A percentile compares a stretch with the other conserved stretches of the same genome.
These are phyloP conservation scores for Epistrophella euchroma DNA, from an alignment of 2,888 invertebrate species.

Conservation along the genomic window DNA sequence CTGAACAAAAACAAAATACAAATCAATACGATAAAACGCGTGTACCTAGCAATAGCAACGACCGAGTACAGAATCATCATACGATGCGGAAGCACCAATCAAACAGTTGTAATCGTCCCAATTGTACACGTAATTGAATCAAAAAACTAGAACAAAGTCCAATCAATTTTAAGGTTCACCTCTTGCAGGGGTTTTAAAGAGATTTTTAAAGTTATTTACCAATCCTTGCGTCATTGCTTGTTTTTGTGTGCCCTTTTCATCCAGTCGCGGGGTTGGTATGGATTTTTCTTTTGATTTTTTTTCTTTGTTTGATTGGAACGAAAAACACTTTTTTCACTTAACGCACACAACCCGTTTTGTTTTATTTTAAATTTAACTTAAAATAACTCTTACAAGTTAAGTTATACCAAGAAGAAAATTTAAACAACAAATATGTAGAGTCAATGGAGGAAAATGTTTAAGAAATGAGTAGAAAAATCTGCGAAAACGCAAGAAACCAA, in stretches of 20 bases:
- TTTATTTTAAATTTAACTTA: background rate
- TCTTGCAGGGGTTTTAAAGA: slow-evolving; percentile 30
- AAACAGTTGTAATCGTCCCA: slow-evolving; percentile 61
- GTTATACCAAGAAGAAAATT: slow-evolving; percentile 22
- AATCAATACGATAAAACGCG: slow-evolving; percentile 23
- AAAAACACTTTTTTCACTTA: slow-evolving; percentile 27
- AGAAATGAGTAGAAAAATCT: slow-evolving; percentile 50
- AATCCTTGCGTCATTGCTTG: slow-evolving; percentile 74
- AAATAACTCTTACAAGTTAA: background rate
- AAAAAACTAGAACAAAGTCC: slow-evolving; percentile 22
- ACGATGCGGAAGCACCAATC: slow-evolving; percentile 70
- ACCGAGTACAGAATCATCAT: slow-evolving; percentile 59
- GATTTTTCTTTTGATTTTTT: slow-evolving; percentile 35
- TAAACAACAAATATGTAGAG: slow-evolving; percentile 47
- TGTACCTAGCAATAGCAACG: slow-evolving; percentile 26
- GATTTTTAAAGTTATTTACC: slow-evolving; percentile 58
- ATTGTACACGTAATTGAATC: slow-evolving; percentile 70
- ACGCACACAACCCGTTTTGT: background rate
- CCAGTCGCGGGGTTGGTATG: slow-evolving; percentile 47
- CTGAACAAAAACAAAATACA: slow-evolving; percentile 21
- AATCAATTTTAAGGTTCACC: slow-evolving; percentile 24
- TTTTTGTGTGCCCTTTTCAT: slow-evolving; percentile 50
- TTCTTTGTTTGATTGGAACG: slow-evolving; percentile 55
- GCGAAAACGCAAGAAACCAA: slow-evolving; percentile 62
- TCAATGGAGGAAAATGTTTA: slow-evolving; percentile 44